phyloP scores from a whole-genome alignment of 2,797 vertebrate genomes.

The Calcarius lapponicus region DNA sequence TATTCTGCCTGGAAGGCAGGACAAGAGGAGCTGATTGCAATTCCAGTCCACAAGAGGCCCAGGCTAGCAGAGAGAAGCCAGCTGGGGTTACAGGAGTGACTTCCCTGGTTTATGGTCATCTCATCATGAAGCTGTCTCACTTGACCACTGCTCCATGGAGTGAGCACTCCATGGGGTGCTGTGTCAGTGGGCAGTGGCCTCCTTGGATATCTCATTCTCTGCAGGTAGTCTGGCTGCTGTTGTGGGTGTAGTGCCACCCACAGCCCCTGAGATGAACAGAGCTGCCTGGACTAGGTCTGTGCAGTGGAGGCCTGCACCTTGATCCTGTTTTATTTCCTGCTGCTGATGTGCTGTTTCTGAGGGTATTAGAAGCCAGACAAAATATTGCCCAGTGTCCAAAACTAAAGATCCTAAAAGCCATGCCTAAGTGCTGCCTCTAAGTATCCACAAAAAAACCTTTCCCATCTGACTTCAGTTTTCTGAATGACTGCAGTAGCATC shows the following conservation, averaged over 20 bases:
- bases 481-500: not conserved
- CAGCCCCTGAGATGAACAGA: not conserved
- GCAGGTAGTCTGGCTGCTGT: not conserved
- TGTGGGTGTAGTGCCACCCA: not conserved
- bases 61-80: not conserved
- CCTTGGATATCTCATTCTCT: not conserved
- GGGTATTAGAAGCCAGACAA: not conserved
- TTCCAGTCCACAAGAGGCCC: not conserved
- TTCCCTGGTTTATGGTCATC: not conserved
- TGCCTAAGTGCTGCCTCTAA: not conserved
- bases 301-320: not conserved
- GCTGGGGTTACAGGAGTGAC: not conserved
- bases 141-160: not conserved
- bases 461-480: not conserved
- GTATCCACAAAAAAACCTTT: not conserved
- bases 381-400: not conserved
- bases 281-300: not conserved
- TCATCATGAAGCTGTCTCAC: not conserved
- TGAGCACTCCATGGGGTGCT: not conserved
- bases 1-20: not conserved
- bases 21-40: not conserved
- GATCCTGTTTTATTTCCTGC: not conserved
- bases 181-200: not conserved
- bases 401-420: not conserved
- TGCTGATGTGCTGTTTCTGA: not conserved